Conservation (phyloP, 2,888 invertebrate species). For the Ophion ellenae region DNA sequence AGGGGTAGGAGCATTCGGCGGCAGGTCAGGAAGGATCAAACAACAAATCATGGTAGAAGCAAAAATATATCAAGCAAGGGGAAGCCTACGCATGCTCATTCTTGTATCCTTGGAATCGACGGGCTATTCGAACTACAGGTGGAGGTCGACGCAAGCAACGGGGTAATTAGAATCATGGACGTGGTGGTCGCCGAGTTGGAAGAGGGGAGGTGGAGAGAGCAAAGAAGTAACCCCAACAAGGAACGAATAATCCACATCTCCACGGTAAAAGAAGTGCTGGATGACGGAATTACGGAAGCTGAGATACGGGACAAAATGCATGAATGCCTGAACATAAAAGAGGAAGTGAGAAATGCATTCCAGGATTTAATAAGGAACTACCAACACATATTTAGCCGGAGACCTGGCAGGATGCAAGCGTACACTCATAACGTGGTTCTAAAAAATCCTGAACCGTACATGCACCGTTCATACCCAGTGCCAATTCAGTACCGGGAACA, state of each 20-base stretch:
- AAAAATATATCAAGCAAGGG: background rate
- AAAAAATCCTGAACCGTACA: constrained; percentile 7
- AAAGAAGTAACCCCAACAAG: too few relatives aligned
- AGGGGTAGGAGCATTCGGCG: background rate
- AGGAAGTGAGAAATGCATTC: background rate
- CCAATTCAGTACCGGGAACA: constrained; percentile 9
- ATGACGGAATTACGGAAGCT: background rate
- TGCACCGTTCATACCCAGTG: constrained; percentile 15
- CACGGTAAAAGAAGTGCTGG: too few relatives aligned
- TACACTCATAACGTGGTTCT: constrained; percentile 4
- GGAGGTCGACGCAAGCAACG: too few relatives aligned
- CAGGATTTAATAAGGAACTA: background rate
- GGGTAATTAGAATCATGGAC: too few relatives aligned
- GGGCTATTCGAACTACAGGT: too few relatives aligned
- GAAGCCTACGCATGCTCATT: background rate
- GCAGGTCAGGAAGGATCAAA: background rate
- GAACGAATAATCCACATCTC: too few relatives aligned
- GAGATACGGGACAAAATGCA: background rate
- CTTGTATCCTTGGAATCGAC: too few relatives aligned
- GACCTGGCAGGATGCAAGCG: background rate
- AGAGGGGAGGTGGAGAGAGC: too few relatives aligned
- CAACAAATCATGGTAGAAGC: background rate
- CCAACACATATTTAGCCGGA: background rate
- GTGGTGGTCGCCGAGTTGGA: too few relatives aligned
- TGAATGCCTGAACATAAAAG: background rate